Evolutionary conservation across 1,140 invertebrate genomes (phyloP).

Genomic region (Trialeurodes vaporariorum): DNA sequence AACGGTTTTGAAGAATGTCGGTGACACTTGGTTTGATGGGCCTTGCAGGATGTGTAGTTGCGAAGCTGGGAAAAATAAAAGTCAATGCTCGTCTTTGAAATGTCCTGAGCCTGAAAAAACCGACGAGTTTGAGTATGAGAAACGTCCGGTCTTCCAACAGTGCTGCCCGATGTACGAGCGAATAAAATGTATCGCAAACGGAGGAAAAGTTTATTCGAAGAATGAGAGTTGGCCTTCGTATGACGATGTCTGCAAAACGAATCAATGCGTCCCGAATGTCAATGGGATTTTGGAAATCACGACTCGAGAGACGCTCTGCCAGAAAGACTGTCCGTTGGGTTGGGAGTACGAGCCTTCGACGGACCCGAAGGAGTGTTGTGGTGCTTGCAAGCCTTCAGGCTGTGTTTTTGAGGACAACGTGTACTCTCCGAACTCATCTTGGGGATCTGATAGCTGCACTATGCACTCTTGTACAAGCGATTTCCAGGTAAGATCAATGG

Average conservation of each 20-base stretch:
- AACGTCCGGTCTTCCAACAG: constrained; percentile 37
- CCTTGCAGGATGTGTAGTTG: constrained; percentile 52
- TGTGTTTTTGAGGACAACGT: constrained; percentile 46
- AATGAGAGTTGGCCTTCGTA: constrained; percentile 43
- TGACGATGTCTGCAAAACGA: constrained; percentile 40
- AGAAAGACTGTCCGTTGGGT: constrained; percentile 25
- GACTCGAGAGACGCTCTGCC: constrained; percentile 34
- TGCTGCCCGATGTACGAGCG: constrained; percentile 48
- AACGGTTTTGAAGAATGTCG: constrained; percentile 37
- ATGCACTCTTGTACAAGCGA: constrained; percentile 39
- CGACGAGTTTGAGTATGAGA: constrained; percentile 41
- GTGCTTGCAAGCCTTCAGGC: constrained; percentile 48
- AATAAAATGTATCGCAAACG: constrained; percentile 45
- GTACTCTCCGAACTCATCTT: constrained; percentile 40
- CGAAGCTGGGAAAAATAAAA: constrained; percentile 26
- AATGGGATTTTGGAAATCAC: constrained; percentile 35
- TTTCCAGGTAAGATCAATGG: no score
- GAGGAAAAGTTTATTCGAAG: constrained; percentile 40
- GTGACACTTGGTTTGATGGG: constrained; percentile 53
- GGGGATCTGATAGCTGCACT: constrained; percentile 58
- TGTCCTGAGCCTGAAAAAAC: constrained; percentile 37
- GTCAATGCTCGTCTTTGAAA: constrained; percentile 34
- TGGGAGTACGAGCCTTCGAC: constrained; percentile 24
- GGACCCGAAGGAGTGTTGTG: constrained; percentile 46
- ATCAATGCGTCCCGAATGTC: constrained; percentile 37